Evolutionary conservation across 2,797 vertebrate genomes (phyloP).

Genomic region (Knipowitschia caucasica): DNA sequence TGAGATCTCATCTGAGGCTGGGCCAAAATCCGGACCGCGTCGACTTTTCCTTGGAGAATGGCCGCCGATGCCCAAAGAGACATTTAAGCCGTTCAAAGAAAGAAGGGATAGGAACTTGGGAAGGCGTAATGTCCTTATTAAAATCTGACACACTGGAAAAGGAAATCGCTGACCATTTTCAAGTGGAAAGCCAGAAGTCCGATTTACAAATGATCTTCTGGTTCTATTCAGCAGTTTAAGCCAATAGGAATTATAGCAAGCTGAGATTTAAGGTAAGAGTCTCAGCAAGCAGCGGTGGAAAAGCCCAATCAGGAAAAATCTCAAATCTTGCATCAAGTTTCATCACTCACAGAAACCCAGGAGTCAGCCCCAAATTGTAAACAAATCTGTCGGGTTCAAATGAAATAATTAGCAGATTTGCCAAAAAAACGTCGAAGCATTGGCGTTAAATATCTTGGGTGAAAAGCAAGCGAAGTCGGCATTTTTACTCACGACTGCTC

Average conservation of each 20-base stretch:
- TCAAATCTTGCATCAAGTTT: conserved; percentile 68
- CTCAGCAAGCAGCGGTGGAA: conserved; percentile 42
- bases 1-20: conserved; percentile 45
- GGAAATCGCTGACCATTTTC: conserved; percentile 70
- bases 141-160: conserved; percentile 69
- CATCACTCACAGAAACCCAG: conserved; percentile 47
- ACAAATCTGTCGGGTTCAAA: conserved; percentile 43
- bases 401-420: conserved; percentile 24
- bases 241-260: conserved; percentile 57
- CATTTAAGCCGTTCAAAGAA: conserved; percentile 64
- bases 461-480: conserved; percentile 38
- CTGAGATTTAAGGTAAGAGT: conserved; percentile 53
- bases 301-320: conserved; percentile 62
- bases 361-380: conserved; percentile 39
- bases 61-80: conserved; percentile 60
- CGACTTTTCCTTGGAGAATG: conserved; percentile 65
- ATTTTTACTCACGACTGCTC: conserved; percentile 34
- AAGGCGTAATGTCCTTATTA: conserved; percentile 68
- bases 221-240: conserved; percentile 69
- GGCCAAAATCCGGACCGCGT: conserved; percentile 52
- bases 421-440: conserved; percentile 27
- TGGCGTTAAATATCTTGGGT: not conserved
- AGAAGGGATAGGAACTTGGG: conserved; percentile 47
- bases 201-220: conserved; percentile 60
- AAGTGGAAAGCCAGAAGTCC: conserved; percentile 54